A percentile compares a stretch with the other conserved stretches of the same genome.
phyloP scores from a whole-genome alignment of 2,888 invertebrate species.

The Andricus quercusramuli region DNA sequence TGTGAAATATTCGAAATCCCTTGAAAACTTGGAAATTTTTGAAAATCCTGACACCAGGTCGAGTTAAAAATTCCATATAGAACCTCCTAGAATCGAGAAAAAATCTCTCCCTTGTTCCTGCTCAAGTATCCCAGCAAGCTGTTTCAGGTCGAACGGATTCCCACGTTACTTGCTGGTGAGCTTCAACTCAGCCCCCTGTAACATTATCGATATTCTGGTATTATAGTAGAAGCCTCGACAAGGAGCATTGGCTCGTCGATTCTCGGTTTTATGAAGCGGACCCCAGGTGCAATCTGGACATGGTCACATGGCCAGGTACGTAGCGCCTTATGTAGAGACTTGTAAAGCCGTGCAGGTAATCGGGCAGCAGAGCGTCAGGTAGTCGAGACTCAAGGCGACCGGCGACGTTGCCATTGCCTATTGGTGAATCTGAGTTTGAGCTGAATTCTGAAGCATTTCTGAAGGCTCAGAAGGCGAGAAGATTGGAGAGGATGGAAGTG shows the following conservation, averaged over 20 bases:
- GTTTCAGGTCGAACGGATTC: constrained; percentile 34
- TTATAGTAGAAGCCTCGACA: constrained; percentile 6
- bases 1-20: too few relatives aligned
- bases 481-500: constrained; percentile 23
- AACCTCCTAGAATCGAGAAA: background rate
- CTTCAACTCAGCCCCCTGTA: constrained; percentile 18
- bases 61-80: background rate
- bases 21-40: too few relatives aligned
- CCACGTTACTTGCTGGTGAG: constrained; percentile 35
- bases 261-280: constrained; percentile 35
- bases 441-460: constrained; percentile 11
- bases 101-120: constrained; percentile 1
- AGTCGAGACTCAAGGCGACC: constrained; percentile 15
- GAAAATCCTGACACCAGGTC: background rate
- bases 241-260: constrained; percentile 19
- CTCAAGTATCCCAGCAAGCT: constrained; percentile 8
- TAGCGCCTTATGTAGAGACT: constrained; percentile 1
- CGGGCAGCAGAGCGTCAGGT: constrained; percentile 28
- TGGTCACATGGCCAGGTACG: constrained; percentile 23
- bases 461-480: constrained; percentile 7
- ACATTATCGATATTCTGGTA: constrained; percentile 31
- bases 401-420: constrained; percentile 25
- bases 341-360: constrained; percentile 27
- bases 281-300: constrained; percentile 31
- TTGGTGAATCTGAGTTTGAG: constrained; percentile 4